phyloP scores from a whole-genome alignment of 1,140 invertebrate species.

The Papilio dardanus region DNA sequence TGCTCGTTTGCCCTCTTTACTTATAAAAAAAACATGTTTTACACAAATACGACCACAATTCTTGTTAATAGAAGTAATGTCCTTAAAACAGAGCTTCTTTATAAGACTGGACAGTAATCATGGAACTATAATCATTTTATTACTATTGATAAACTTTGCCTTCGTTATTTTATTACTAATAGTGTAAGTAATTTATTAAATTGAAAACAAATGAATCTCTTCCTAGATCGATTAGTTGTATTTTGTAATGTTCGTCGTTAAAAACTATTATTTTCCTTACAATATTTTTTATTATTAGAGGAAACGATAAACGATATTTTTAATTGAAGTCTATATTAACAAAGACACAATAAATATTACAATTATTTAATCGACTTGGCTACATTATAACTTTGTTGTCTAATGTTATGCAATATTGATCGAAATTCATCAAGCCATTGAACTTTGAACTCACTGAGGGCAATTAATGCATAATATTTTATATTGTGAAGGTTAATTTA shows the following conservation, averaged over 20 bases:
- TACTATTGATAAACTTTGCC: background rate
- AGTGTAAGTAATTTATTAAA: constrained; percentile 8
- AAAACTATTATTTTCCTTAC: background rate
- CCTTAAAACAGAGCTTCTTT: background rate
- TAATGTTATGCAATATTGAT: constrained; percentile 8
- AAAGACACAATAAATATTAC: background rate
- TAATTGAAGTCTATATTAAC: background rate
- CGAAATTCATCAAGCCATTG: background rate
- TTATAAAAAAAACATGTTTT: too few species aligned
- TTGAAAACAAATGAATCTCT: constrained; percentile 9
- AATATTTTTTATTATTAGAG: too few species aligned
- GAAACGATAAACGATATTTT: background rate
- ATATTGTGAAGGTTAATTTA: background rate
- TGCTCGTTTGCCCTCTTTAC: too few species aligned
- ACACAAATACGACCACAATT: too few species aligned
- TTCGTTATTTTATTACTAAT: background rate
- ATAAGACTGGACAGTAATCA: background rate
- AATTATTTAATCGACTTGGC: background rate
- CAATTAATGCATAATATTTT: background rate
- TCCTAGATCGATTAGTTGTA: constrained; percentile 4
- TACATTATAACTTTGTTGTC: background rate
- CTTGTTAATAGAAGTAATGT: too few species aligned
- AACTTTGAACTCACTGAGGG: background rate
- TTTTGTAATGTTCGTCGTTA: background rate
- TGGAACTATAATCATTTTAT: background rate